Evolutionary conservation across 1,140 invertebrate species (phyloP).

Genomic region (Cydia splendana): DNA sequence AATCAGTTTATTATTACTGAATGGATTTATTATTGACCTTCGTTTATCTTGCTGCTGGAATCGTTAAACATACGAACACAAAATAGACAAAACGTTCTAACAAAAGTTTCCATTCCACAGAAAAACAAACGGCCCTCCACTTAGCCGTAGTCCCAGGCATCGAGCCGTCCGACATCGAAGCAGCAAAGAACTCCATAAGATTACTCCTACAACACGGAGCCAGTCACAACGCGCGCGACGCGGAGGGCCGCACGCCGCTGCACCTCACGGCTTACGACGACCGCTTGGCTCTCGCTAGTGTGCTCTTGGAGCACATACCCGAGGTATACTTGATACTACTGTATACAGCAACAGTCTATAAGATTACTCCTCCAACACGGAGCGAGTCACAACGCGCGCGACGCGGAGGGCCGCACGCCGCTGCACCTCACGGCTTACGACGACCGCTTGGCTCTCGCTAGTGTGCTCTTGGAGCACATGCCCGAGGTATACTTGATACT

Average conservation of each 20-base stretch:
- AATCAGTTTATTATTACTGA: background rate
- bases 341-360: background rate
- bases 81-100: background rate
- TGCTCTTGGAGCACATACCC: slow-evolving; percentile 39
- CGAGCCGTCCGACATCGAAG: slow-evolving; percentile 44
- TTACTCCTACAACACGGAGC: slow-evolving; percentile 81
- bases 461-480: slow-evolving; percentile 39
- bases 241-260: slow-evolving; percentile 85
- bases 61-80: too few relatives aligned
- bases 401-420: slow-evolving; percentile 85
- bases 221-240: slow-evolving; percentile 81
- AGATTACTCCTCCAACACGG: slow-evolving; percentile 51
- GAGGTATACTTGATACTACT: slow-evolving; percentile 34
- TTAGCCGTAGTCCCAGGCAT: slow-evolving; percentile 86
- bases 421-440: slow-evolving; percentile 83
- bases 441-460: slow-evolving; percentile 43
- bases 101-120: slow-evolving; percentile 39
- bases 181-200: slow-evolving; percentile 43
- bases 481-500: slow-evolving; percentile 35
- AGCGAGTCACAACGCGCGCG: slow-evolving; percentile 80
- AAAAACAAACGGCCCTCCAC: slow-evolving; percentile 86
- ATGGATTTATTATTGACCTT: too few relatives aligned
- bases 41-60: too few relatives aligned
- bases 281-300: slow-evolving; percentile 39
- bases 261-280: slow-evolving; percentile 82